A percentile compares a stretch with the other conserved stretches of the same genome.
These are phyloP conservation scores for Anthopleura xanthogrammica DNA, from an alignment of 92 coral and sea anemone species.

Conservation along the genomic window DNA sequence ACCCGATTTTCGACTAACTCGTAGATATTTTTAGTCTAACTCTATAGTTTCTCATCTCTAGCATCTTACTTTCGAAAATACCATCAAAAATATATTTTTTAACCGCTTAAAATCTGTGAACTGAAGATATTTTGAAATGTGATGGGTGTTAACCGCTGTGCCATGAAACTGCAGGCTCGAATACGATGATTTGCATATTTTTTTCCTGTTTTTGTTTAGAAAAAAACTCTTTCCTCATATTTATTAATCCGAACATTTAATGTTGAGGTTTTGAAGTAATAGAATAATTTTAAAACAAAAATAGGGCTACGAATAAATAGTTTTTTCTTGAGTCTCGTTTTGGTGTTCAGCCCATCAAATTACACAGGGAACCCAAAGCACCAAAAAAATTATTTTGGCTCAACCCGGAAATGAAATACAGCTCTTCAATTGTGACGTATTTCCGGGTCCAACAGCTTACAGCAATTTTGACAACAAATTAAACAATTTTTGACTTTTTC, in stretches of 20 bases:
- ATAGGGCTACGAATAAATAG: background rate
- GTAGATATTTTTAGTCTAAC: background rate
- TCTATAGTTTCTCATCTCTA: background rate
- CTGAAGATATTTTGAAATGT: constrained; percentile 15
- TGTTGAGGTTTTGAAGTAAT: background rate
- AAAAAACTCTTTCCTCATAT: too few relatives aligned
- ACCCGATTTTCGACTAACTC: background rate
- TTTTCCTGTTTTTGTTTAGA: too few relatives aligned
- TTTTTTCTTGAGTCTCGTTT: background rate
- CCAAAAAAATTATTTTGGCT: too few relatives aligned
- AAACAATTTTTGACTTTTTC: too few relatives aligned
- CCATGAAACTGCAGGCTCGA: background rate
- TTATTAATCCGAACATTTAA: too few relatives aligned
- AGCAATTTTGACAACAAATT: too few relatives aligned
- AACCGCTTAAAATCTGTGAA: background rate
- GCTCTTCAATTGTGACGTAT: too few relatives aligned
- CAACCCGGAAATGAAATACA: background rate
- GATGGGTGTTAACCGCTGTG: constrained; percentile 20
- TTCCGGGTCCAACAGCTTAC: too few relatives aligned
- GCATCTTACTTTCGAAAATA: background rate
- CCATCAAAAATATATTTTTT: background rate
- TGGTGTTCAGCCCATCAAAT: background rate
- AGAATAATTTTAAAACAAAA: too few relatives aligned
- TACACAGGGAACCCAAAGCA: background rate
- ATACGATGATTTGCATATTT: background rate